Base-by-base conservation (phyloP, 2,797 vertebrate species). In the Arnoldichthys spilopterus region DNA sequence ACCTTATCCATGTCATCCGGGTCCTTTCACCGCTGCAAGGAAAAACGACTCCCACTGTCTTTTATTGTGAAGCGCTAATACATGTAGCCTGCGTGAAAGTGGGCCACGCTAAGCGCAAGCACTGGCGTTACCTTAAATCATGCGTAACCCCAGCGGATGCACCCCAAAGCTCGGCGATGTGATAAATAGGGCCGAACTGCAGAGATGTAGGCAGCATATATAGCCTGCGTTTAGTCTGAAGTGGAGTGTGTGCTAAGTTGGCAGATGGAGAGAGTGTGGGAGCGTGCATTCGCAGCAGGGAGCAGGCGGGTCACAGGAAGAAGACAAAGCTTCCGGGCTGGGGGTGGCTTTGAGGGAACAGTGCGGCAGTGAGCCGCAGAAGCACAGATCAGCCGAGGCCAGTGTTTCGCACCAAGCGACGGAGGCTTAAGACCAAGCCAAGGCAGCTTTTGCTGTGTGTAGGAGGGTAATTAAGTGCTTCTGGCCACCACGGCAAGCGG, bases 391-490 rank as follows among this genome's bases (percentile, higher is more conserved):
- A 67, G 68, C 74, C 22, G 18, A 77, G 74, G n/a, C 59, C 20
- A 51, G 68, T 22, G 51, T 72, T 76, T 51, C 16, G n/a, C 51
- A 59, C 74, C 61, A 22, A 58, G 61, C 2, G 4, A 11, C 28
- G 37, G 37, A 72, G 26, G 18, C 58, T 30, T 20, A 74, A 80
- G 40, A 45, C 59, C 74, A 28, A 59, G 74, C 67, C 74, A 66
- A 64, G 73, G 2, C 59, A 40, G 59, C 26, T 34, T 72, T 59
- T 12, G 61, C 45, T 49, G 26, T 22, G 69, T 61, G 74, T 77
- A 47, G 74, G 79, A 76, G 74, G 79, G 43, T 76, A 81, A 81
- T 81, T 72, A 76, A 76, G 53, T 30, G 66, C 56, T 64, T 80
- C 59, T 49, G 62, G 66, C 66, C 47, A 51, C 26, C 32, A 37